Percentiles rank a stretch among this genome's conserved stretches.
phyloP scores from a whole-genome alignment of 2,888 invertebrate species.

The Stictocephala bisonia region DNA sequence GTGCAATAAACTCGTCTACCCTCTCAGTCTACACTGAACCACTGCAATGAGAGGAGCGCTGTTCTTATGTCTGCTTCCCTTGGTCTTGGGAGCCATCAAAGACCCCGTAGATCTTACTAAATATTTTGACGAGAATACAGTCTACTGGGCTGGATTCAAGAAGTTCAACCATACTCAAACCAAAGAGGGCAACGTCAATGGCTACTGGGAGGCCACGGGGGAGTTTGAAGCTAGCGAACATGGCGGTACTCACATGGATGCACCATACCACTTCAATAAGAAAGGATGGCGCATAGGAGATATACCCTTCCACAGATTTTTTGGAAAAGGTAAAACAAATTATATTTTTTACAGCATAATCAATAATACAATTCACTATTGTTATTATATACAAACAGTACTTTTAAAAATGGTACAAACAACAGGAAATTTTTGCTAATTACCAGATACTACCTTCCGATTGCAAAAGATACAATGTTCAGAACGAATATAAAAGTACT shows the following conservation, averaged over 20 bases:
- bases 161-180: constrained; percentile 7
- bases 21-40: too few species aligned
- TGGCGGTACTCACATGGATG: constrained; percentile 73
- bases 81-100: not conserved
- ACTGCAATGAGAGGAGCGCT: too few species aligned
- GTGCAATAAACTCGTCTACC: too few species aligned
- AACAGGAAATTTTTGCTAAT: too few species aligned
- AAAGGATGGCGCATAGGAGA: constrained; percentile 67
- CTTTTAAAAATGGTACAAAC: too few species aligned
- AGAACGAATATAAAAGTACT: too few species aligned
- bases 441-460: too few species aligned
- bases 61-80: too few species aligned
- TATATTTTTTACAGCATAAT: too few species aligned
- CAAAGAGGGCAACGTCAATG: not conserved
- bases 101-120: constrained; percentile 23
- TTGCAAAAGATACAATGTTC: too few species aligned
- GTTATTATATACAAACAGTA: too few species aligned
- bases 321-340: constrained; percentile 36
- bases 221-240: constrained; percentile 70
- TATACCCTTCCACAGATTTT: constrained; percentile 63
- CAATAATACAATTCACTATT: too few species aligned
- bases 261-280: constrained; percentile 70
- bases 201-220: constrained; percentile 66
- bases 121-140: constrained; percentile 18
- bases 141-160: constrained; percentile 1